phyloP scores from a whole-genome alignment of 1,140 invertebrate species.

The Philotrypesis tridentata region DNA sequence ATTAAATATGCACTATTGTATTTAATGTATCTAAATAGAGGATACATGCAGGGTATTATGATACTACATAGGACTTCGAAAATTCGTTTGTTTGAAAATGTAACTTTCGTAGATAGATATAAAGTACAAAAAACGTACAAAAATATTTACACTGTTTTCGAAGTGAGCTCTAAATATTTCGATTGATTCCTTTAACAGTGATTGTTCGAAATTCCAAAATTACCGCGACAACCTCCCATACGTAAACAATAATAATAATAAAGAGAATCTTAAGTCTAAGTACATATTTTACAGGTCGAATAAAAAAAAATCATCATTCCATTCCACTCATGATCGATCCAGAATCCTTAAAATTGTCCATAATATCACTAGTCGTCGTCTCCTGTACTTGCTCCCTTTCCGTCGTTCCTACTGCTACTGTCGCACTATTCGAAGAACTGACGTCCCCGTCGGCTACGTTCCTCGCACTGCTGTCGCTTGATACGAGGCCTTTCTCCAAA shows the following conservation, averaged over 20 bases:
- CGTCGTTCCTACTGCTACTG: neutral
- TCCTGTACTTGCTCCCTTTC: neutral
- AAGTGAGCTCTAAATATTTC: no score
- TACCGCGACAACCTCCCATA: no score
- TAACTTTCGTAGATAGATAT: no score
- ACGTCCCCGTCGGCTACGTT: neutral
- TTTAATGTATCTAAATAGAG: no score
- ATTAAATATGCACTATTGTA: no score
- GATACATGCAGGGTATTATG: no score
- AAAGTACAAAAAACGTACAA: no score
- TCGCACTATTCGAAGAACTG: neutral
- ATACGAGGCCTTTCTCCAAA: slow-evolving; percentile 62
- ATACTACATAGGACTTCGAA: no score
- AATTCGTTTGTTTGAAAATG: no score
- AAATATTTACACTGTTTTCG: no score
- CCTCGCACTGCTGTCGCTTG: neutral
- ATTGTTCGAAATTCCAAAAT: no score
- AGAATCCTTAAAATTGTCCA: slow-evolving; percentile 37
- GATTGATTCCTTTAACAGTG: no score
- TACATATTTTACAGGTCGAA: slow-evolving; percentile 17
- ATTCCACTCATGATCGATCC: slow-evolving; percentile 9
- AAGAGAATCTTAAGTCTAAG: neutral
- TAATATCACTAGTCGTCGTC: slow-evolving; percentile 26
- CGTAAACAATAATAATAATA: neutral
- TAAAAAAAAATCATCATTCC: slow-evolving; percentile 17